Evolutionary conservation across 2,888 invertebrate species (phyloP).

Genomic region (Cerastoderma edule): DNA sequence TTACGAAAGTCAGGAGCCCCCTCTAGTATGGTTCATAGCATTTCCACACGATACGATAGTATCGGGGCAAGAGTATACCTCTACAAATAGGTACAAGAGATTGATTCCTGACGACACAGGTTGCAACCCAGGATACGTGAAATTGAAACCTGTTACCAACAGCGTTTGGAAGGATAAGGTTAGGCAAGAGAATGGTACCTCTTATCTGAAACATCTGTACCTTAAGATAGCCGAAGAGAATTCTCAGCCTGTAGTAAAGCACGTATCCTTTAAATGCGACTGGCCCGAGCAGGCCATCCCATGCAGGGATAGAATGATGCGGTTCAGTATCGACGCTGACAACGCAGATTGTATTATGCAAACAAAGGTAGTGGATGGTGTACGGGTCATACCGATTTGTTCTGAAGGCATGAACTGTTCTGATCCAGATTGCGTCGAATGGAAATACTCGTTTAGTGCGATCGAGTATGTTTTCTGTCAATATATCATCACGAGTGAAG

Average conservation of each 20-base stretch:
- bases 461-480: slow-evolving; percentile 5
- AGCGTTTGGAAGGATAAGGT: background rate
- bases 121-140: slow-evolving; percentile 9
- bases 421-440: slow-evolving; percentile 17
- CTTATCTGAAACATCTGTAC: slow-evolving; percentile 7
- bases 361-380: slow-evolving; percentile 14
- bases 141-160: slow-evolving; percentile 11
- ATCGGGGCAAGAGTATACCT: background rate
- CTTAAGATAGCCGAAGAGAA: background rate
- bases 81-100: background rate
- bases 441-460: slow-evolving; percentile 18
- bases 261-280: slow-evolving; percentile 16
- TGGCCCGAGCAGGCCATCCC: slow-evolving; percentile 14
- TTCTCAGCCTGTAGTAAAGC: background rate
- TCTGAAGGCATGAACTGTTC: background rate
- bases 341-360: background rate
- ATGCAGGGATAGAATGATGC: background rate
- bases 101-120: slow-evolving; percentile 4
- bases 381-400: slow-evolving; percentile 18
- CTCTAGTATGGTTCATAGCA: slow-evolving; percentile 4
- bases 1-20: background rate
- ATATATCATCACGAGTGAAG: background rate
- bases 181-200: background rate
- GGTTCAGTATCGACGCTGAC: background rate
- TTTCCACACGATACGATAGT: background rate